These are phyloP conservation scores for Nothoprocta perdicaria DNA, from an alignment of 2,113 vertebrate species.

Conservation along the genomic window DNA sequence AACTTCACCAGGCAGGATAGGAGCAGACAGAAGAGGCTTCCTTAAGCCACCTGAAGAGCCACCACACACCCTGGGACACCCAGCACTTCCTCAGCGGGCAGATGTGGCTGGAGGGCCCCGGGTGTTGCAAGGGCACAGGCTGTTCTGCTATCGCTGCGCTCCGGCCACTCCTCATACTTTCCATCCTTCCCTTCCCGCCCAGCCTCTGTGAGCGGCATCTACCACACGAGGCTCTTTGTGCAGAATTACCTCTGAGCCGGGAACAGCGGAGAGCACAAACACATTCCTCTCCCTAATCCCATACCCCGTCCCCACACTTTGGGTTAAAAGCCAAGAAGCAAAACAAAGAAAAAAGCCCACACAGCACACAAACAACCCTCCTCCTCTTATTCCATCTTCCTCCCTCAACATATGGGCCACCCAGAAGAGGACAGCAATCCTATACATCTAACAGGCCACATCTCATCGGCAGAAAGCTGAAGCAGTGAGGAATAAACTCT, in stretches of 20 bases:
- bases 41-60: background rate
- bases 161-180: constrained; percentile 39
- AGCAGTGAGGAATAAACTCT: background rate
- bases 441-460: background rate
- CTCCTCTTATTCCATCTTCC: background rate
- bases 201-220: background rate
- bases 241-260: background rate
- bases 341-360: background rate
- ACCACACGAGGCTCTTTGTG: rapidly evolving
- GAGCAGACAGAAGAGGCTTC: constrained; percentile 35
- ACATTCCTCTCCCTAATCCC: constrained; percentile 48
- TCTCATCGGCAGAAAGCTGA: background rate
- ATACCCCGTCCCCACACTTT: constrained; percentile 7
- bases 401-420: constrained; percentile 33
- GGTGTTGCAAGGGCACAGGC: background rate
- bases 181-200: background rate
- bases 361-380: background rate
- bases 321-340: constrained; percentile 23
- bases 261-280: background rate
- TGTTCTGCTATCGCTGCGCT: background rate
- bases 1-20: background rate
- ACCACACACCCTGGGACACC: background rate
- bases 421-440: background rate
- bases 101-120: background rate
- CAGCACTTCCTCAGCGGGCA: rapidly evolving